Conservation (phyloP, 2,888 invertebrate genomes). For the Dromius quadrimaculatus region DNA sequence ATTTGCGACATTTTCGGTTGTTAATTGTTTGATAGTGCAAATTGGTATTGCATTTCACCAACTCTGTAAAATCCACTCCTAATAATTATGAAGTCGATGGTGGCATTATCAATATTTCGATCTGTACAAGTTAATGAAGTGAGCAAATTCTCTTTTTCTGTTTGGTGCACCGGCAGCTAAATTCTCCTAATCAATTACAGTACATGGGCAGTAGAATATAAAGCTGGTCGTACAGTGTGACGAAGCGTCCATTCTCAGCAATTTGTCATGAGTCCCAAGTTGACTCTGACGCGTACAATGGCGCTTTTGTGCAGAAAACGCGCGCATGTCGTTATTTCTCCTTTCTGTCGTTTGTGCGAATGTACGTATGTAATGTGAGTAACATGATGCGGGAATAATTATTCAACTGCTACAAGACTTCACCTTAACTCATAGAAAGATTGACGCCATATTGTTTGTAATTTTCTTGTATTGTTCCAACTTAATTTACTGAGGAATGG, state of each 20-base stretch:
- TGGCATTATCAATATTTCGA: no score
- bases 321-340: conserved; percentile 19
- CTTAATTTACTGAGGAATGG: no score
- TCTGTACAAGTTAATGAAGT: no score
- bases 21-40: no score
- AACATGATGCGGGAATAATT: conserved; percentile 30
- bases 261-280: conserved; percentile 18
- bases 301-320: conserved; percentile 8
- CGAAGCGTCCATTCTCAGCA: conserved; percentile 23
- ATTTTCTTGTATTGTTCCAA: neutral
- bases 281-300: conserved; percentile 8
- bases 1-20: no score
- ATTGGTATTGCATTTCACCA: no score
- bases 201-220: conserved; percentile 13
- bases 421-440: neutral
- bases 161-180: no score
- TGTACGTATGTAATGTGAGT: conserved; percentile 13
- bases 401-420: conserved; percentile 17
- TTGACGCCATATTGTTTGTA: neutral
- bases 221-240: conserved; percentile 18
- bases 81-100: no score
- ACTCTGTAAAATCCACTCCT: no score
- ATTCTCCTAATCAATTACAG: conserved; percentile 18
- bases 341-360: neutral
- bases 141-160: no score